Evolutionary conservation across 2,888 invertebrate species (phyloP).

Genomic region (Argyresthia goedartella): DNA sequence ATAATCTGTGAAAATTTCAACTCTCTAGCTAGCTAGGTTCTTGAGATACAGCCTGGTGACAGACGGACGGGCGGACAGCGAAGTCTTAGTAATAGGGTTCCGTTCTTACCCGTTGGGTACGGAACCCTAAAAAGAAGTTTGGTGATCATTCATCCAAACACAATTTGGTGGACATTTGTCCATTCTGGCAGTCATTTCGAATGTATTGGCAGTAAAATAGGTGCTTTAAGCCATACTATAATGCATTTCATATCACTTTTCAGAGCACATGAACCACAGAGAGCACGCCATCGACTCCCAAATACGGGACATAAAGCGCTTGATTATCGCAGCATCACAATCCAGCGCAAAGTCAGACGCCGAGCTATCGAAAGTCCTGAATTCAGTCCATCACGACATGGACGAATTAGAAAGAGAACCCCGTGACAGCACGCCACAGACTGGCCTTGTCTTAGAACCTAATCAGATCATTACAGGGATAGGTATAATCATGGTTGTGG

Average conservation of each 20-base stretch:
- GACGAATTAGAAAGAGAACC: constrained; percentile 40
- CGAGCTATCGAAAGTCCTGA: constrained; percentile 43
- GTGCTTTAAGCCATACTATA: no score
- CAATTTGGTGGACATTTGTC: no score
- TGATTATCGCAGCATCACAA: constrained; percentile 41
- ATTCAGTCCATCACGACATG: constrained; percentile 48
- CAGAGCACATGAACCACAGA: constrained; percentile 53
- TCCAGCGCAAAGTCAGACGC: constrained; percentile 52
- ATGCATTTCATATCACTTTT: constrained; percentile 11
- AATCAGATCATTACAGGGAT: constrained; percentile 48
- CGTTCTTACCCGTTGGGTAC: no score
- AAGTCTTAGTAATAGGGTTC: no score
- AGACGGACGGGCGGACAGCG: no score
- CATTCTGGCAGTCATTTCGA: no score
- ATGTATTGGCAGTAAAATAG: no score
- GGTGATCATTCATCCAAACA: no score
- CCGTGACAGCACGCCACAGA: constrained; percentile 9
- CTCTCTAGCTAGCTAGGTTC: no score
- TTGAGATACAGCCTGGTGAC: no score
- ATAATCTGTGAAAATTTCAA: no score
- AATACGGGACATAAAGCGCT: constrained; percentile 42
- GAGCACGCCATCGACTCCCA: constrained; percentile 41
- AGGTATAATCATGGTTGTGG: constrained; percentile 42
- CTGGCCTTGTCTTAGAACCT: constrained; percentile 29
- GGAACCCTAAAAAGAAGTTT: no score